Base-by-base conservation (phyloP, 2,797 vertebrate species). In the Carcharodon carcharias region DNA sequence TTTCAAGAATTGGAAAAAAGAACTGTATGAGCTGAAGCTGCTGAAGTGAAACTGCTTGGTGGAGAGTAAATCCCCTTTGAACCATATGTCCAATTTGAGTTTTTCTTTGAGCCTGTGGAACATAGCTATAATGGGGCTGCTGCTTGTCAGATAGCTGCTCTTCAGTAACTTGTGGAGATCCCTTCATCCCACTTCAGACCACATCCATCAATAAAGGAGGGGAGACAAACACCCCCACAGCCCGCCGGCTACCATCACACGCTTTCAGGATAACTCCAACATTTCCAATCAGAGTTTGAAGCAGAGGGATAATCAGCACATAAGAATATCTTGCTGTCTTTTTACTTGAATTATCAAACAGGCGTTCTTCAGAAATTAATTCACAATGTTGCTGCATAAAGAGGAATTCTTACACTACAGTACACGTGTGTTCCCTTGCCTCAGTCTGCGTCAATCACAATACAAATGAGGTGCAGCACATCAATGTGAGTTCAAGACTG, bases 41-140 rank as follows among this genome's bases (percentile, higher is more conserved):
- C 88, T 63, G 56, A 91, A 61, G 31, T 61, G 61, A 40, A 40
- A 65, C 91, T 21, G 91, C 18, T 65, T 65, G 91, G 23, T 63
- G 18, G n/a, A 65, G 35, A 65, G n/a, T 93, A 40, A 93, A 93
- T 93, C 91, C 91, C 61, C 35, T 93, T 93, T 65, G 91, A 93
- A 93, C 88, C 18, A 65, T n/a, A 31, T 58, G 89, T 92, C 89
- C 89, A 63, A 92, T 65, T 40, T 92, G 58, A 93, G 61, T 65
- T 61, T 93, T 65, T 40, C 91, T 63, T 65, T n/a, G 61, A 65
- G 16, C 16, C 45, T n/a, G 61, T 93, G 91, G 14, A 65, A 65
- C 23, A 40, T 18, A 93, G 40, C 21, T 40, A 65, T 65, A 18
- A 93, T 65, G n/a, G 65, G 91, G n/a, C 61, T 65, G 61, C 91